Base-by-base conservation (phyloP, 2,888 invertebrate genomes). In the Ditula angustiorana region DNA sequence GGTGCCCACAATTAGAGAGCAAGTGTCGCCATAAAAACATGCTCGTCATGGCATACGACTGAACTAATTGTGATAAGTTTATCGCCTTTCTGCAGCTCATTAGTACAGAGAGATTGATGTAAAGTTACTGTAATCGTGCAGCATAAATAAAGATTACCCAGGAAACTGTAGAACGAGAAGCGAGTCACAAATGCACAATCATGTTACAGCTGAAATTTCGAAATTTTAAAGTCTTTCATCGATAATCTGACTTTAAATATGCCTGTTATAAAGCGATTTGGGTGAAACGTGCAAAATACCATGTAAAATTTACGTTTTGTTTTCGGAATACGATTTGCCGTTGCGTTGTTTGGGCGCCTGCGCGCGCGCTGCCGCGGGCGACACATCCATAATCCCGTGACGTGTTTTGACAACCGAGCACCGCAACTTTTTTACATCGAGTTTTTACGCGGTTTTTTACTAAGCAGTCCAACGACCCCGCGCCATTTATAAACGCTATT, bases 381-480 rank as follows among this genome's bases (percentile, higher is more conserved):
- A 86, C 84, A 86, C 85, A 87, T 89, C 84, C 80, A 89, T 90
- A 90, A 88, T 86, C 90, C 90, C 76, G 89, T 89, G 90, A 89
- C 90, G 89, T 85, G 83, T 87, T 89, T 87, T 90, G 91, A 90
- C 89, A 87, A 86, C 81, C 77, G 69, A 74, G 71, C 80, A 78
- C 78, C 74, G 73, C 79, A 76, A 75, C 74, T 41, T 86, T 87
- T 82, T 86, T 83, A 75, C 74, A 70, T 69, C 70, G 70, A 71
- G 74, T 88, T 88, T 85, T 85, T 88, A 77, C 80, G 69, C 67
- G 68, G 68, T 75, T 82, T 83, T 83, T 83, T 78, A 69, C 68
- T 46, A 72, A 68, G 67, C 74, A 71, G 90, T 80, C 69, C 88
- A 82, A 79, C 78, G 86, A 86, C 85, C 90, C 76, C 75, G 67